Base-by-base conservation (phyloP, 2,888 invertebrate species). In the Linnaemya vulpina region DNA sequence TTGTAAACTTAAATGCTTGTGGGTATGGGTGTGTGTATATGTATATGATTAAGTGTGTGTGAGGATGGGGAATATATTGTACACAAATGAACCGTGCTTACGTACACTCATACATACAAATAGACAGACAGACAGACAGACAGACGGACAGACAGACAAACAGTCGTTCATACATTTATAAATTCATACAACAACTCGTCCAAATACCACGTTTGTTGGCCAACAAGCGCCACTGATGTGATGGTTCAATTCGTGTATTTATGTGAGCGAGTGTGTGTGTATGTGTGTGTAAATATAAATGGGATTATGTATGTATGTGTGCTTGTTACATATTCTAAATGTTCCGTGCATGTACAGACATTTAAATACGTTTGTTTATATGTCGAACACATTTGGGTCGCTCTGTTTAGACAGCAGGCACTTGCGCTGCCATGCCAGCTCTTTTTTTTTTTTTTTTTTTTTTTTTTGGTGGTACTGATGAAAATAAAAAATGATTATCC, bases 401-500 rank as follows among this genome's bases (percentile, higher is more conserved):
- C 62, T 67, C 81, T 75, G 67, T 74, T 84, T 67, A 83, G 78
- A 70, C 83, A 70, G 86, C 77, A 81, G 86, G 43, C 87, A 83
- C 88, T 89, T 88, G 88, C 88, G 67, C 65, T 76, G 86, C 85
- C 84, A 86, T 76, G 86, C 85, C 84, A 86, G 90, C 89, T 90
- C 89, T 89, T n/a, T n/a, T n/a, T n/a, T n/a, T n/a, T n/a, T n/a
- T n/a, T n/a, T n/a, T n/a, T n/a, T n/a, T n/a, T n/a, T n/a, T n/a
- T n/a, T n/a, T n/a, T n/a, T n/a, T n/a, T n/a, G n/a, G n/a, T 87
- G 89, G 87, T 89, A 88, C 89, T 88, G 88, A 89, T 89, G 90
- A 90, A 91, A 90, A 91, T 91, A 92, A 92, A 92, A 91, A 91
- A 92, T 91, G 90, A 91, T 92, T 90, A 92, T 91, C 91, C 91